Percentiles rank a stretch among this genome's conserved stretches.
These are phyloP conservation scores for Dissostichus mawsoni DNA, from an alignment of 2,113 vertebrate genomes.

Conservation along the genomic window DNA sequence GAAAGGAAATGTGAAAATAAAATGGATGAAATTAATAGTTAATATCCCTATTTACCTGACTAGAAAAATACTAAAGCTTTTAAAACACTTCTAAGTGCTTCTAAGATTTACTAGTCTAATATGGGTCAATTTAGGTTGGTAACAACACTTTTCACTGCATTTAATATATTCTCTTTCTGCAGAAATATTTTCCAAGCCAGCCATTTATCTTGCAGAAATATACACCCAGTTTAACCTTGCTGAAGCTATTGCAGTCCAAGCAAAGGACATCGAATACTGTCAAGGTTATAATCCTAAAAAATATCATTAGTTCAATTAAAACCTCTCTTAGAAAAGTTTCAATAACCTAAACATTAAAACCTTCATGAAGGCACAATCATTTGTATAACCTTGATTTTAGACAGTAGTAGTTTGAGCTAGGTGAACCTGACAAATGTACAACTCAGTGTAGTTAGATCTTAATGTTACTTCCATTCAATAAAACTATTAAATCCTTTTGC, in stretches of 20 bases:
- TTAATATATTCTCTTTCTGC: no score
- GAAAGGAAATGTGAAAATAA: no score
- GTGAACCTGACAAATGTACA: not conserved
- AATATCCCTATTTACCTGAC: no score
- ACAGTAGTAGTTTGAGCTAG: not conserved
- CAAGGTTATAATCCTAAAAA: not conserved
- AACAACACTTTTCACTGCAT: not conserved
- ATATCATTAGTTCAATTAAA: not conserved
- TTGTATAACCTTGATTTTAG: not conserved
- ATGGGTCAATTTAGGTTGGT: not conserved
- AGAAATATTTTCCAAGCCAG: not conserved
- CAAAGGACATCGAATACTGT: not conserved
- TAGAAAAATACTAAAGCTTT: no score
- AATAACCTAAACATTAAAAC: not conserved
- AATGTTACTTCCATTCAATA: not conserved
- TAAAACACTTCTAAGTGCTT: no score
- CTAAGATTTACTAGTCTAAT: no score
- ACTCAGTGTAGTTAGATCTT: not conserved
- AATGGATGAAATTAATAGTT: no score
- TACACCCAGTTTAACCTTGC: not conserved
- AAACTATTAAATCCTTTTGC: not conserved
- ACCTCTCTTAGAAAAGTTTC: not conserved
- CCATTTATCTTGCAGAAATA: not conserved
- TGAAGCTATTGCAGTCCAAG: not conserved
- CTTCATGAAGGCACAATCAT: not conserved